Evolutionary conservation across 2,888 invertebrate genomes (phyloP), one percentile per base, ranked within the genome.

Genomic region (Acronicta leporina): DNA sequence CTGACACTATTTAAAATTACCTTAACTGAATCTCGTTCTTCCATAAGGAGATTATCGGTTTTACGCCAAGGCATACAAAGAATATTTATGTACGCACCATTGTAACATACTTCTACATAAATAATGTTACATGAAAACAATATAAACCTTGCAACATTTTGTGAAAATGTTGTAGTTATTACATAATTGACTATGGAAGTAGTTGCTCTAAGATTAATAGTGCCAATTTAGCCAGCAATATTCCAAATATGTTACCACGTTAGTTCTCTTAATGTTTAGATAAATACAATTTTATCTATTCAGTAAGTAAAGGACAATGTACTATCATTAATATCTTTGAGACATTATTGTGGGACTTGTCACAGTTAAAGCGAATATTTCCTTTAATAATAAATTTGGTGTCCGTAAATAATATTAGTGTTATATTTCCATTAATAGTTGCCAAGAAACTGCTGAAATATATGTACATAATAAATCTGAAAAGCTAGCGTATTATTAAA

Each of bases 121-220:
- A 3, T 20, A 20, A 20, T 20, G n/a, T n/a, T n/a, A 33, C 2
- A 33, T 10, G 10, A 33, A 27, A 27, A 6, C 6, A 6, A 27
- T 30, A 10, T 30, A 30, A 11, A 2, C 33, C 11, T 11, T 11
- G 5, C 2, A 11, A 33, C 10, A 33, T 33, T 33, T 33, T 33
- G 11, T 2, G 11, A 11, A 33, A 3, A 33, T 11, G 4, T 30
- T 10, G 8, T 33, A 11, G 2, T 33, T 5, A 33, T 33, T 10
- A 10, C 33, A 27, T 25, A 14, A 60, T 38, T 40, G 27, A n/a
- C 16, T 7, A 25, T 46, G 11, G 47, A 20, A 20, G 14, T 38
- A 35, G 49, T 46, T 47, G 50, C 25, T 9, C 25, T 40, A 8
- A 65, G 13, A 40, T 47, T 55, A 65, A 63, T 27, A n/a, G 9